Evolutionary conservation across 2,113 vertebrate genomes (phyloP), one percentile per base, ranked within the genome.

Genomic region (Herpetotheres cachinnans): DNA sequence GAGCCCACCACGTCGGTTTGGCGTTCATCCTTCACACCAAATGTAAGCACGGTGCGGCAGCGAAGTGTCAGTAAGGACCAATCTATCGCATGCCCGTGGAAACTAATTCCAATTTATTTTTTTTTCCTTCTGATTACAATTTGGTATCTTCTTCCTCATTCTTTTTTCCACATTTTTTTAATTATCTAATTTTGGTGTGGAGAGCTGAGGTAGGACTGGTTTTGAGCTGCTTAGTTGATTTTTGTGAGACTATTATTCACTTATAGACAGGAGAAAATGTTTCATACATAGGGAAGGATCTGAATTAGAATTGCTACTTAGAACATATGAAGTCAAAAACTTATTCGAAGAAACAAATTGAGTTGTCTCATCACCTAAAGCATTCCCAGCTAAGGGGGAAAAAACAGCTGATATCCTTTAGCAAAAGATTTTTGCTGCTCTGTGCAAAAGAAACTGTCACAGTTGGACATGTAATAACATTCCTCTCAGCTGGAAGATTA

Each of bases 401-500:
- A 94, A 90, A 62, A 14, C 21, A 84, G 49, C 21, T 69, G 32
- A 84, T 71, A 55, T 91, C 66, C 71, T 91, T 38, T 44, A 84
- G 44, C 50, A 86, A 54, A 87, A 78, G 22, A 55, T 74, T 91
- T 92, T 83, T 96, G 93, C 94, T 94, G 55, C 58, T 97, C 70
- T 96, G 44, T 88, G 63, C 90, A 91, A 86, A 92, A 96, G 74
- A 24, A 74, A 4, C 82, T 87, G 54, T 76, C 94, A 74, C 62
- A 91, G 38, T 9, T 93, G 85, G 66, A 90, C 82, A 86, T 66
- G 86, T 69, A 82, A 13, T 89, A 96, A 80, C 8, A 10, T 71
- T 89, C 77, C 58, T 95, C 58, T 83, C 74, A 78, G 63, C 66
- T 91, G 78, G 81, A 94, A 86, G 73, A 81, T 76, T 78, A 92